Percentiles rank a stretch among this genome's conserved stretches.
Conservation (phyloP, 2,113 vertebrate species). For the Hypomesus transpacificus region DNA sequence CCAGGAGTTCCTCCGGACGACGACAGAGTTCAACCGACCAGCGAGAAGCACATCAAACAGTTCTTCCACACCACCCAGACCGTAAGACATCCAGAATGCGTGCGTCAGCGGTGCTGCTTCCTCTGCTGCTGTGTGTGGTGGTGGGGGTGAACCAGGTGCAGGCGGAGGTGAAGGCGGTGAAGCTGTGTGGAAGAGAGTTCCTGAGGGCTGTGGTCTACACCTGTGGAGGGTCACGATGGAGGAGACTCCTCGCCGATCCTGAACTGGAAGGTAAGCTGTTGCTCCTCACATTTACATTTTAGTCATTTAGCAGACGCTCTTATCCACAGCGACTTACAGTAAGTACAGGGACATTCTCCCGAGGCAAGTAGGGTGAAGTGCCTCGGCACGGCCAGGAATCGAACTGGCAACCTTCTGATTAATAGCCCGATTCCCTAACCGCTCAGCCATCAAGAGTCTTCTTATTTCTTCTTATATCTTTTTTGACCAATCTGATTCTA, state of each 20-base stretch:
- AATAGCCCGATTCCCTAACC: too few relatives aligned
- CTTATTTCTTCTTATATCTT: not conserved
- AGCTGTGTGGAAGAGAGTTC: conserved; percentile 83
- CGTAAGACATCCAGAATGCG: conserved; percentile 55
- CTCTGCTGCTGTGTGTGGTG: conserved; percentile 63
- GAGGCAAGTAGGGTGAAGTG: too few relatives aligned
- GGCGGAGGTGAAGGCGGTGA: conserved; percentile 63
- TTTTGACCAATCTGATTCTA: too few relatives aligned
- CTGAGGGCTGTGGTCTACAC: conserved; percentile 82
- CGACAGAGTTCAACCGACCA: not conserved
- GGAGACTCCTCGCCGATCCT: conserved; percentile 51
- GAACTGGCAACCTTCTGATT: too few relatives aligned
- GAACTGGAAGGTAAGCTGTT: conserved; percentile 66
- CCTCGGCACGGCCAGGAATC: too few relatives aligned
- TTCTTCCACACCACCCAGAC: not conserved
- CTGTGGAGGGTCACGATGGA: conserved; percentile 88
- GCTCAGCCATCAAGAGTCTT: too few relatives aligned
- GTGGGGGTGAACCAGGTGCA: conserved; percentile 30
- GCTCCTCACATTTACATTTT: too few relatives aligned
- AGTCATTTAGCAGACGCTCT: too few relatives aligned
- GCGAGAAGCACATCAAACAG: not conserved
- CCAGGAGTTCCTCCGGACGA: not conserved
- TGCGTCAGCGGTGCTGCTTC: conserved; percentile 43
- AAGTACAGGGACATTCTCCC: too few relatives aligned
- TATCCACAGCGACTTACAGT: too few relatives aligned